Conservation (phyloP, 2,888 invertebrate genomes). For the Empis livida region DNA sequence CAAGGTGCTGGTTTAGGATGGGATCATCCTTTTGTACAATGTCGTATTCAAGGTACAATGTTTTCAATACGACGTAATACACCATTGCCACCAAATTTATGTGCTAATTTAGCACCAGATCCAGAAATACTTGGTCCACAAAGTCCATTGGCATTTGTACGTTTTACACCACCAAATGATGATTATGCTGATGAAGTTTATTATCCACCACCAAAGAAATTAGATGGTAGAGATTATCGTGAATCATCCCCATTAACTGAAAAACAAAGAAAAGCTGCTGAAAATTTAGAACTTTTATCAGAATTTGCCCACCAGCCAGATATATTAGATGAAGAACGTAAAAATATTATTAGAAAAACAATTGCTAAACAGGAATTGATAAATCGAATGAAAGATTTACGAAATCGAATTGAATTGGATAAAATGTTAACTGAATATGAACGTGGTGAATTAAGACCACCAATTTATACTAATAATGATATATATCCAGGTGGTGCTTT, state of each 20-base stretch:
- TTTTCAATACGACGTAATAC: conserved; percentile 32
- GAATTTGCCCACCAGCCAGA: conserved; percentile 1
- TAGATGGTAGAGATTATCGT: neutral
- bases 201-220: conserved; percentile 50
- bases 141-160: conserved; percentile 61
- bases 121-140: conserved; percentile 44
- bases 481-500: conserved; percentile 12
- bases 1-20: conserved; percentile 36
- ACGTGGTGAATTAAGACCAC: conserved; percentile 10
- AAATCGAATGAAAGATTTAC: conserved; percentile 21
- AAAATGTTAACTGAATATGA: conserved; percentile 23
- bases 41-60: conserved; percentile 33
- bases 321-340: conserved; percentile 21
- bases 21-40: conserved; percentile 36
- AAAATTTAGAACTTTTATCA: neutral
- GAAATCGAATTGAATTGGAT: conserved; percentile 27
- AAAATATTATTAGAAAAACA: conserved; percentile 21
- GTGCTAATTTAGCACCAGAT: conserved; percentile 32
- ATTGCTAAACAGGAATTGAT: conserved; percentile 18
- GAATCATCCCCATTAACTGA: neutral
- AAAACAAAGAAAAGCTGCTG: neutral
- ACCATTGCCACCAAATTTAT: conserved; percentile 32
- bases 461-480: conserved; percentile 8
- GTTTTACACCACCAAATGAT: conserved; percentile 57
- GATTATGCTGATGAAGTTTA: conserved; percentile 73